Evolutionary conservation across 2,113 vertebrate genomes (phyloP).

Genomic region (Tapirus terrestris): DNA sequence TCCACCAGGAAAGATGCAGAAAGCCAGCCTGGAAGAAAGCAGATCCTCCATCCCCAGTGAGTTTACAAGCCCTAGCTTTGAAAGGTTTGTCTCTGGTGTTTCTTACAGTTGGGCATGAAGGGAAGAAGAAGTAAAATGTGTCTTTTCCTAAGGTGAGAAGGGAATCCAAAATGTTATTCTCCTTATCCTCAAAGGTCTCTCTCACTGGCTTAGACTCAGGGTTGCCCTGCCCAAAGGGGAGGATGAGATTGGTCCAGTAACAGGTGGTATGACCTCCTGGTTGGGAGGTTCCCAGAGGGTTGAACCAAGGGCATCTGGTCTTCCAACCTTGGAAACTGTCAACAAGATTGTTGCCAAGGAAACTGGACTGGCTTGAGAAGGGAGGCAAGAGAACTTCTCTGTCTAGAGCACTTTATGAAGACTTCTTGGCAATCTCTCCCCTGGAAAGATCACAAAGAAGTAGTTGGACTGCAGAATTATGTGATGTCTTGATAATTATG

Average conservation of each 20-base stretch:
- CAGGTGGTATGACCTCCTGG: neutral
- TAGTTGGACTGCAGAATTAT: neutral
- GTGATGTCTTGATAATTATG: neutral
- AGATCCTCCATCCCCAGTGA: neutral
- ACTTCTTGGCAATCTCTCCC: neutral
- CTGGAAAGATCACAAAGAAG: neutral
- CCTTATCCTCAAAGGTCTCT: neutral
- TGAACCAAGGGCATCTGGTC: neutral
- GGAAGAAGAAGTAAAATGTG: neutral
- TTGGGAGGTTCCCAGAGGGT: neutral
- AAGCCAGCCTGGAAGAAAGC: neutral
- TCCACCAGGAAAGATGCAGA: neutral
- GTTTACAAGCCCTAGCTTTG: neutral
- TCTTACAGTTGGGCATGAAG: neutral
- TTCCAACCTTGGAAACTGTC: neutral
- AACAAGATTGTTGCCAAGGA: neutral
- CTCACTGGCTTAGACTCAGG: neutral
- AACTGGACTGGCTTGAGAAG: neutral
- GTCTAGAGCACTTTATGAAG: neutral
- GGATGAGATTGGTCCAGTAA: neutral
- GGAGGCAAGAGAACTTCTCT: neutral
- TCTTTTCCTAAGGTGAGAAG: slow-evolving; percentile 18
- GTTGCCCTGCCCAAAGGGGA: neutral
- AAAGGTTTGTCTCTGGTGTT: neutral
- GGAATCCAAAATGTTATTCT: neutral